Conservation (phyloP, 2,888 invertebrate genomes). For the Nysson spinosus region DNA sequence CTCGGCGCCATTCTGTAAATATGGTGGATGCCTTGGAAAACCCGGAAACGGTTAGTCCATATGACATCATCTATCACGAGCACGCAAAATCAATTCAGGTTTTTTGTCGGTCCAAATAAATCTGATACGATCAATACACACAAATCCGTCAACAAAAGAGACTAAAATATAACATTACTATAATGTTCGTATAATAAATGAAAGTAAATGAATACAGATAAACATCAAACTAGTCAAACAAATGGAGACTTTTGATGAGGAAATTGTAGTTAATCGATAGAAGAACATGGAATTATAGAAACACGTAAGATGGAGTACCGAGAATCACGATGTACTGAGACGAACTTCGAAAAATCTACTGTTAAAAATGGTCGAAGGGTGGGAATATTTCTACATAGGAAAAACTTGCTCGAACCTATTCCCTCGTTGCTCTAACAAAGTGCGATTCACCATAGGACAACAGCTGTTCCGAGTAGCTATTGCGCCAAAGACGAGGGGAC, state of each 20-base stretch:
- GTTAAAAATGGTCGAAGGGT: conserved; percentile 43
- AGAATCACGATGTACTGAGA: conserved; percentile 38
- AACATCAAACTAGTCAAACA: no score
- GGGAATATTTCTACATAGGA: conserved; percentile 41
- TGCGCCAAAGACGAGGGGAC: conserved; percentile 54
- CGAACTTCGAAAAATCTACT: conserved; percentile 24
- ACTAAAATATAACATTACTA: no score
- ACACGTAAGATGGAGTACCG: conserved; percentile 20
- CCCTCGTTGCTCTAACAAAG: conserved; percentile 53
- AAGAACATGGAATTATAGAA: neutral
- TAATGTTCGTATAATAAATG: no score
- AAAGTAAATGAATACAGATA: no score
- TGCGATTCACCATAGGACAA: conserved; percentile 58
- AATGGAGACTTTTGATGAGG: no score
- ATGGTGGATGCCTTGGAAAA: no score
- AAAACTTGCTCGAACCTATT: conserved; percentile 50
- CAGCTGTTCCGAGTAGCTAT: conserved; percentile 61
- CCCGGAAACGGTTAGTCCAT: conserved; percentile 1
- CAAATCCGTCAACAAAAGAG: no score
- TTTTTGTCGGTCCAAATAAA: no score
- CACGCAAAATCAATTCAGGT: conserved; percentile 17
- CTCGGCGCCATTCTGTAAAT: conserved; percentile 51
- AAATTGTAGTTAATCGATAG: no score
- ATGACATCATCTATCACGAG: no score
- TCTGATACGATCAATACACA: no score